These are phyloP conservation scores for Priocnemis perturbator DNA, from an alignment of 2,888 invertebrate genomes.

Conservation along the genomic window DNA sequence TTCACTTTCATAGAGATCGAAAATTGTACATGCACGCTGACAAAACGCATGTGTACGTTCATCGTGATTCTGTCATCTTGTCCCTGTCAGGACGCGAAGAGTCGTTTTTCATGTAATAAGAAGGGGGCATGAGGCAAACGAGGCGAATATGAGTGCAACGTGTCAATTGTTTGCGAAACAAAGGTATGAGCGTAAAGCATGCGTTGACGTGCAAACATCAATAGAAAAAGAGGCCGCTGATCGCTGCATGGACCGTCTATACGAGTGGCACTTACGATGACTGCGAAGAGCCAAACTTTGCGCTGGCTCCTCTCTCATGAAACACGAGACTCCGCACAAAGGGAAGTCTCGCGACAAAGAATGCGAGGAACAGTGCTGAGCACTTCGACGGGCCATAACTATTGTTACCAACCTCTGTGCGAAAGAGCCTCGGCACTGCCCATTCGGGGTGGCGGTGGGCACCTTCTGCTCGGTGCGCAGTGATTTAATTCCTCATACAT, in stretches of 20 bases:
- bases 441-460: constrained; percentile 76
- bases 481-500: constrained; percentile 93
- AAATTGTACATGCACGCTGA: no score
- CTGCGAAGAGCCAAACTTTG: constrained; percentile 36
- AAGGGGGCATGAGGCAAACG: neutral
- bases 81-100: neutral
- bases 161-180: constrained; percentile 30
- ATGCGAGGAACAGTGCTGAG: constrained; percentile 27
- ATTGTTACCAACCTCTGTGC: constrained; percentile 73
- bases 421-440: constrained; percentile 77
- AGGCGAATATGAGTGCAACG: constrained; percentile 32
- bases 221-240: constrained; percentile 14
- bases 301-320: constrained; percentile 18
- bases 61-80: no score
- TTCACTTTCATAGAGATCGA: no score
- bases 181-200: constrained; percentile 54
- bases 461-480: constrained; percentile 75
- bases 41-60: no score
- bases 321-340: neutral
- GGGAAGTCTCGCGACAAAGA: constrained; percentile 38
- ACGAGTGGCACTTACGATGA: constrained; percentile 47
- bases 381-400: constrained; percentile 43
- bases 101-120: no score
- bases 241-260: neutral
- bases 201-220: constrained; percentile 64